Evolutionary conservation across 2,113 vertebrate species (phyloP), one percentile per base, ranked within the genome.

Genomic region (Alligator sinensis): DNA sequence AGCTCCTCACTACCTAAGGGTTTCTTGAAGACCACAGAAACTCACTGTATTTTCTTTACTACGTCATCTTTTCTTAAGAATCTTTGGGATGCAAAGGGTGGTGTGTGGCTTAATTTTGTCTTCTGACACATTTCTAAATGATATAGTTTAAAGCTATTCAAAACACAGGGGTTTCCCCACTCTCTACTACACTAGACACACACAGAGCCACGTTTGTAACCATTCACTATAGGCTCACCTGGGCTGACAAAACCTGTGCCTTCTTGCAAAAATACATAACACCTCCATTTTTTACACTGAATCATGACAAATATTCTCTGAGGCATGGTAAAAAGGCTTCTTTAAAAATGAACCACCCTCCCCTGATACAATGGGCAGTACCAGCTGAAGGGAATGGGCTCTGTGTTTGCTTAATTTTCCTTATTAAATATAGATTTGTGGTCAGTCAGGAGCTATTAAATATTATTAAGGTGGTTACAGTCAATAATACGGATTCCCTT

Each of bases 371-470:
- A 94, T 34, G 77, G 91, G 80, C 64, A 87, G 77, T 85, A 84
- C 63, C 54, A 77, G 61, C 75, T 80, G 64, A 92, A 94, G 90
- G 95, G 96, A 97, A 96, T 96, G 78, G 87, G 77, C 87, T 95
- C 90, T 95, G 91, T 96, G 94, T 96, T 96, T 91, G 75, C 91
- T 95, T 96, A 95, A 91, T 96, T 97, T 95, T 96, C 87, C 95
- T 95, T 96, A 96, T 96, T 96, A 96, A 96, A 95, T 96, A 97
- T 96, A 95, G 94, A 96, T 96, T 89, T 96, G 94, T 96, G 95
- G 96, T 97, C 92, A 95, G 96, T 96, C 96, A 95, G 84, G 77
- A 97, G 93, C 89, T 95, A 93, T 96, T 95, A 97, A 97, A 95
- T 97, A 95, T 91, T 95, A 96, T 85, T 2, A 3, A 96, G 94